Conservation (phyloP, 1,140 invertebrate genomes). For the Heliothis virescens region DNA sequence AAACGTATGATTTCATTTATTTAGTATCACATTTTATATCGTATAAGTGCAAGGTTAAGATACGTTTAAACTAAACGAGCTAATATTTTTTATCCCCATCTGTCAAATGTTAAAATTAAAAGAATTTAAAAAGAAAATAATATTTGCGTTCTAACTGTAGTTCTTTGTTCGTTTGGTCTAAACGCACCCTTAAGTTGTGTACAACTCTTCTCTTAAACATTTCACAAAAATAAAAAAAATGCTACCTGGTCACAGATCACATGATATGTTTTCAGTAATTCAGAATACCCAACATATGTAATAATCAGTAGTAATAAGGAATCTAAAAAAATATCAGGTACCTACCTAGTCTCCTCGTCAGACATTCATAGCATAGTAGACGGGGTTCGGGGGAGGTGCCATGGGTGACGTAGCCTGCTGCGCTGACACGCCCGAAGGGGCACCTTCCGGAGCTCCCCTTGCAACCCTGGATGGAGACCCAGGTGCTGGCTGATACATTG, state of each 20-base stretch:
- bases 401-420: slow-evolving; percentile 75
- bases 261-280: no score
- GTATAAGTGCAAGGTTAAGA: background rate
- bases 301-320: background rate
- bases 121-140: no score
- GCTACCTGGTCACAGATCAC: no score
- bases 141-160: no score
- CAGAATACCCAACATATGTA: no score
- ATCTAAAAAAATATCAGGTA: slow-evolving; percentile 45
- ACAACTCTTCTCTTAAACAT: no score
- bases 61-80: no score
- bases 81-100: no score
- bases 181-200: no score
- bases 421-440: slow-evolving; percentile 65
- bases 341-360: slow-evolving; percentile 87
- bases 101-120: no score
- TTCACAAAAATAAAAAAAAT: no score
- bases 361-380: slow-evolving; percentile 88
- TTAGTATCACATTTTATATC: background rate
- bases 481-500: slow-evolving; percentile 81
- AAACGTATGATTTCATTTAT: slow-evolving; percentile 3
- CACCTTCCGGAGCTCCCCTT: slow-evolving; percentile 78
- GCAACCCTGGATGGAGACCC: slow-evolving; percentile 74
- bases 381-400: slow-evolving; percentile 80
- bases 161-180: no score